Evolutionary conservation across 2,797 vertebrate species (phyloP).

Genomic region (Rhynchotus rufescens): DNA sequence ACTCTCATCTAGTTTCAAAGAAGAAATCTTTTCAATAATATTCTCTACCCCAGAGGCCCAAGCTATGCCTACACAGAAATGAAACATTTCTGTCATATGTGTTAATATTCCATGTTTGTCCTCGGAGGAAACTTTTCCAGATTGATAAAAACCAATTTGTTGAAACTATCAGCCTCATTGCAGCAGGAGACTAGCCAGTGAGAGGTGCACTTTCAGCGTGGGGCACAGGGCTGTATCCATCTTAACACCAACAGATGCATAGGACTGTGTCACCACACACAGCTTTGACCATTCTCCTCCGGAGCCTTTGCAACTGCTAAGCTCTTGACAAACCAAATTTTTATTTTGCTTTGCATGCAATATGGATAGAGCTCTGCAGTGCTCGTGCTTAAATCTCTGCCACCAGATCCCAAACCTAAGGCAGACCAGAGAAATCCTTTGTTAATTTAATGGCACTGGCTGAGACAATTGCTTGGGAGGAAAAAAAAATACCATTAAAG

Average conservation of each 20-base stretch:
- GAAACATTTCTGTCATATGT: not conserved
- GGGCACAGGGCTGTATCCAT: not conserved
- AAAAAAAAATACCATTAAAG: constrained; percentile 35
- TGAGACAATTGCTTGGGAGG: not conserved
- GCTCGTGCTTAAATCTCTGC: not conserved
- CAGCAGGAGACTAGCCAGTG: not conserved
- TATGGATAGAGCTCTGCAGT: not conserved
- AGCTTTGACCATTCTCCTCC: too few relatives aligned
- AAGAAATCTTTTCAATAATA: not conserved
- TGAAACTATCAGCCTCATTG: not conserved
- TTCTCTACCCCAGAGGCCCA: not conserved
- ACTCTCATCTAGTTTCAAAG: not conserved
- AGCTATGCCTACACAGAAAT: not conserved
- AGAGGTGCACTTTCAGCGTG: rapidly evolving
- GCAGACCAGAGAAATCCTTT: not conserved
- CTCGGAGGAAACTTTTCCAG: not conserved
- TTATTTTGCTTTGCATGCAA: not conserved
- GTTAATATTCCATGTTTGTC: not conserved
- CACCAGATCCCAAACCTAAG: not conserved
- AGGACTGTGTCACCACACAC: not conserved
- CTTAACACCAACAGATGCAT: not conserved
- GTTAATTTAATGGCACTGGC: constrained; percentile 18
- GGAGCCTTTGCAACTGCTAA: not conserved
- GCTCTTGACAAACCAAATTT: not conserved
- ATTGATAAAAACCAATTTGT: too few relatives aligned